Percentiles rank a stretch among this genome's conserved stretches.
Conservation (phyloP, 2,888 invertebrate species). For the Eledona agricola region DNA sequence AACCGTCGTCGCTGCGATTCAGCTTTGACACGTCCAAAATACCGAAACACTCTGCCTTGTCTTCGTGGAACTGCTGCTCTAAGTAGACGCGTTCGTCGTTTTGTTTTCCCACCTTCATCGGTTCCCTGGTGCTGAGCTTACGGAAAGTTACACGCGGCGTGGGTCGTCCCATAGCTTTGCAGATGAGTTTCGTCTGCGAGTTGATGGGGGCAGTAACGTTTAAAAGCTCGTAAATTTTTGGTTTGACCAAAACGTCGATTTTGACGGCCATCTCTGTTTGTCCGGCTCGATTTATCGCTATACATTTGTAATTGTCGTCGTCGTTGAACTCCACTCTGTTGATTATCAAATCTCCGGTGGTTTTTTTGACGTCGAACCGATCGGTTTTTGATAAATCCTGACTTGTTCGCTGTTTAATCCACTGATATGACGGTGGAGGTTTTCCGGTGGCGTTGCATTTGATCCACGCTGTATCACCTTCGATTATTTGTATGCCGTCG, state of each 20-base stretch:
- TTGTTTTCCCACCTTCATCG: conserved; percentile 70
- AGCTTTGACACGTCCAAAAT: conserved; percentile 74
- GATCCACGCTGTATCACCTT: conserved; percentile 80
- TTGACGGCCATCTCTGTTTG: conserved; percentile 73
- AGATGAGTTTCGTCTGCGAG: conserved; percentile 73
- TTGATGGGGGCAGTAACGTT: conserved; percentile 75
- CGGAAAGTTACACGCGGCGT: conserved; percentile 82
- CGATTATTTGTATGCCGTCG: conserved; percentile 73
- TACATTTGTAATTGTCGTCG: conserved; percentile 82
- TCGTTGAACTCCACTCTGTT: conserved; percentile 80
- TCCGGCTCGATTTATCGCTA: conserved; percentile 82
- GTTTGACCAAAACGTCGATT: conserved; percentile 78
- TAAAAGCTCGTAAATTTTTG: conserved; percentile 79
- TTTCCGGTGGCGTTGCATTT: conserved; percentile 84
- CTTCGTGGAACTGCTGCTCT: conserved; percentile 68
- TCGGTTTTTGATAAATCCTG: conserved; percentile 76
- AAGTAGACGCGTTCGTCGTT: conserved; percentile 71
- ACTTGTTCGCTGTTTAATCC: conserved; percentile 80
- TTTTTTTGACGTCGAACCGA: conserved; percentile 74
- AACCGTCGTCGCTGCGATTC: conserved; percentile 80
- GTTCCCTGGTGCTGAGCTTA: conserved; percentile 73
- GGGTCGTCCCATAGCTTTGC: conserved; percentile 83
- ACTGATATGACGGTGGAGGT: conserved; percentile 82
- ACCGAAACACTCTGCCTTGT: conserved; percentile 70
- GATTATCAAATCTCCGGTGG: conserved; percentile 77